Base-by-base conservation (phyloP, 2,888 invertebrate species). In the Andrena chrysosceles region DNA sequence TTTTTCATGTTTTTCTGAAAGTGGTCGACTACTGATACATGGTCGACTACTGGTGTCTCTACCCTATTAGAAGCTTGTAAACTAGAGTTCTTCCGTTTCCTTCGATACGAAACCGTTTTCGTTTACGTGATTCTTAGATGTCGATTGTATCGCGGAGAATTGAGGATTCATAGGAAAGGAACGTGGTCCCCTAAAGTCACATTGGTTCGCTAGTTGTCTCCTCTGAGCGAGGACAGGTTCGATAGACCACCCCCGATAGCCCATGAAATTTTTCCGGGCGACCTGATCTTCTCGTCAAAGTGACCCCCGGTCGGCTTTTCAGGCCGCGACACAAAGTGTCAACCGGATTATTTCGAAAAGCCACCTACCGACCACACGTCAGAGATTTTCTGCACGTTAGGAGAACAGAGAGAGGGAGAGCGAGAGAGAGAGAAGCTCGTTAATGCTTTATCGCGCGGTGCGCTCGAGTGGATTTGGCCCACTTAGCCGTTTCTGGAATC, bases 361-460 rank as follows among this genome's bases (percentile, higher is more conserved):
- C 67, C 69, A 29, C 56, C 74, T 42, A 49, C 56, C 67, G 48
- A 59, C 49, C 35, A 23, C 79, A 48, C 77, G 82, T 77, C 83
- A 59, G 82, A 82, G 79, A 78, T 73, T 78, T 71, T 69, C 73
- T 33, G 66, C 72, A 64, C 81, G 79, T 78, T 81, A 33, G 64
- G 60, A 67, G 59, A 63, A 35, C 60, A 26, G 59, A 26, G 31
- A 4, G 48, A 62, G 35, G 1, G 48, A 48, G 26, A 52, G 16
- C 10, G 16, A 48, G 56, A 23, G 23, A 23, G 67, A 8, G 49
- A 13, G 2, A 26, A n/a, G 67, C 79, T 79, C 85, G 79, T 87
- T 85, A 87, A 87, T 87, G 81, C 82, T 87, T 87, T 77, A 87
- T 87, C 85, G 77, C 77, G 84, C 16, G 42, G 85, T 71, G 63